Percentiles rank a stretch among this genome's conserved stretches.
Conservation (phyloP, 1,140 invertebrate species). For the Calephelis nemesis region DNA sequence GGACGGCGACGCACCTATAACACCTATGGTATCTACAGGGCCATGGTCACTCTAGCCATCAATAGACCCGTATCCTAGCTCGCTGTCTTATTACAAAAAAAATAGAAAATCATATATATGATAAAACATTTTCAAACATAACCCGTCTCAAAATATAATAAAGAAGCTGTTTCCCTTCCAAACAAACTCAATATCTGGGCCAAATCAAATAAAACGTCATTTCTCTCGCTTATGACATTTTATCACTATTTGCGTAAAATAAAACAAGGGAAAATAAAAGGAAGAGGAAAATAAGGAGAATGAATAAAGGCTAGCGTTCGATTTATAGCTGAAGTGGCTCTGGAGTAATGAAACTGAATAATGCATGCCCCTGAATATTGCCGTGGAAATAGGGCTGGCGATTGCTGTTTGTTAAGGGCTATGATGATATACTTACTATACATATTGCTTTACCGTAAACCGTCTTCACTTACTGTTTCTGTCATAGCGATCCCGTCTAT, state of each 20-base stretch:
- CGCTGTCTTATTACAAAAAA: no score
- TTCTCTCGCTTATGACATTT: slow-evolving; percentile 19
- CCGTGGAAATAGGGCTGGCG: slow-evolving; percentile 47
- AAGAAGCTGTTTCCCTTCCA: background rate
- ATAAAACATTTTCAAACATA: background rate
- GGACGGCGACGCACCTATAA: no score
- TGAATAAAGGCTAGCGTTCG: slow-evolving; percentile 55
- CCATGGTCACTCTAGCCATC: no score
- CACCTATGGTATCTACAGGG: no score
- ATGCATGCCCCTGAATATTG: slow-evolving; percentile 70
- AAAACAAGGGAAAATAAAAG: slow-evolving; percentile 34
- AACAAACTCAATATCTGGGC: background rate
- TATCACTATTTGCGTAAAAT: slow-evolving; percentile 34
- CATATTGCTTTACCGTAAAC: no score
- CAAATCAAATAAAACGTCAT: slow-evolving; percentile 29
- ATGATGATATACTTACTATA: no score
- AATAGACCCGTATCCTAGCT: no score
- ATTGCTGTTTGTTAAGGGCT: no score
- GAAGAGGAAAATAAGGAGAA: slow-evolving; percentile 43
- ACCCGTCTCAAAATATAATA: background rate
- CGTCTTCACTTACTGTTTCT: no score
- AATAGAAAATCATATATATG: no score
- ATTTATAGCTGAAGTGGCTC: slow-evolving; percentile 70
- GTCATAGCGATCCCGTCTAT: no score
- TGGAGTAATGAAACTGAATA: slow-evolving; percentile 75